phyloP scores from a whole-genome alignment of 1,140 invertebrate species.

The Magallana gigas region DNA sequence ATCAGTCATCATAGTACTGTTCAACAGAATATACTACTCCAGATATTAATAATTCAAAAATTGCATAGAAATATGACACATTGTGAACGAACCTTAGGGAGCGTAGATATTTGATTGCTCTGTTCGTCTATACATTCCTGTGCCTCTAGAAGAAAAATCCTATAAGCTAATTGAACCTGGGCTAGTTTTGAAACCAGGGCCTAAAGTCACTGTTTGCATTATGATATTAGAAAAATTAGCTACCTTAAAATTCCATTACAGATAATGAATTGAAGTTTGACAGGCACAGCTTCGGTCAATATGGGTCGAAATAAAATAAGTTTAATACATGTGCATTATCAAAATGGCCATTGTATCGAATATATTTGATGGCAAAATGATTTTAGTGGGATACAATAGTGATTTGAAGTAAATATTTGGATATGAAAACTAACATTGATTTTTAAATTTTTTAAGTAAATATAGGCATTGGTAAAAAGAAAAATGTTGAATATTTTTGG shows the following conservation, averaged over 20 bases:
- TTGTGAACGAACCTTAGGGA: not conserved
- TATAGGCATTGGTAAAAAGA: no score
- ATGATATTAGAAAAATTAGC: slow-evolving; percentile 24
- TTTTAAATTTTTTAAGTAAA: no score
- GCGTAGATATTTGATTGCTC: not conserved
- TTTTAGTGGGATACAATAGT: no score
- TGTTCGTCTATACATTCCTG: not conserved
- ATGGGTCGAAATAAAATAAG: not conserved
- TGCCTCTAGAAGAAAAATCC: not conserved
- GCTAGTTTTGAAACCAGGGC: not conserved
- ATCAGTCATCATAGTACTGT: no score
- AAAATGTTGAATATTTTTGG: no score
- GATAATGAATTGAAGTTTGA: slow-evolving; percentile 1
- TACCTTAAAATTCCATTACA: slow-evolving; percentile 8
- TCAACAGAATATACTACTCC: not conserved
- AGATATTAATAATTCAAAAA: slow-evolving; percentile 7
- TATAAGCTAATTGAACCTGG: slow-evolving; percentile 9
- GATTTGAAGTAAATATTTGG: no score
- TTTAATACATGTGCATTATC: no score
- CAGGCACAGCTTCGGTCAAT: not conserved
- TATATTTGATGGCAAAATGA: no score
- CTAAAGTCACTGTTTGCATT: not conserved
- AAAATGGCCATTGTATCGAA: no score
- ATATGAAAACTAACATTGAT: no score
- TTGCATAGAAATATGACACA: slow-evolving; percentile 1